Conservation (phyloP, 2,888 invertebrate species). For the Ophion slaviceki region DNA sequence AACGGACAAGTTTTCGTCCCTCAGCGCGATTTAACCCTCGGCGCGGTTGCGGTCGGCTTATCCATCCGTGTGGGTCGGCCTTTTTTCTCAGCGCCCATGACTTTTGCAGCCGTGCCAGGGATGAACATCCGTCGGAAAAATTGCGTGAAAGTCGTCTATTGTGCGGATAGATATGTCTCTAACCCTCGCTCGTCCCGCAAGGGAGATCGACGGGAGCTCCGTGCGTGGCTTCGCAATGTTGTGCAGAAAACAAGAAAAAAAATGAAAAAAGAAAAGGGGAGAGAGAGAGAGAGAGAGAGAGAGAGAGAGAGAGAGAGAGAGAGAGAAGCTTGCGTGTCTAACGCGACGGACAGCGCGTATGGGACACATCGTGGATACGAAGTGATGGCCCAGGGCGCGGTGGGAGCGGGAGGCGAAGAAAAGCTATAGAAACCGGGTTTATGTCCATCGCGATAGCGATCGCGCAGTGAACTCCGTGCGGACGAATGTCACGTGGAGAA, state of each 20-base stretch:
- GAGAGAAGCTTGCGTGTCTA: no score
- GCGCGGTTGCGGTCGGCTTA: background rate
- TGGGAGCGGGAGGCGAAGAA: background rate
- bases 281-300: no score
- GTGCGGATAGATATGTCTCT: conserved; percentile 7
- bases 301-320: background rate
- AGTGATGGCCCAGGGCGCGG: conserved; percentile 1
- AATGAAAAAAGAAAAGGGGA: no score
- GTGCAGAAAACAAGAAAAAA: background rate
- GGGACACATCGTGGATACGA: background rate
- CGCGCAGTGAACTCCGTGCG: conserved; percentile 17
- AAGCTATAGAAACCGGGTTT: conserved; percentile 28
- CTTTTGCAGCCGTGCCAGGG: conserved; percentile 1
- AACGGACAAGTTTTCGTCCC: conserved; percentile 43
- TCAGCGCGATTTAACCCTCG: conserved; percentile 27
- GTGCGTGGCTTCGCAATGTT: conserved; percentile 46
- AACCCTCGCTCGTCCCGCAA: background rate
- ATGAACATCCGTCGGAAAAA: conserved; percentile 37
- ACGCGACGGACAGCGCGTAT: conserved; percentile 29
- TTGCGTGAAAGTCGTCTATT: conserved; percentile 22
- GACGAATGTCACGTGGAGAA: conserved; percentile 16
- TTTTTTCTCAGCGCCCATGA: background rate
- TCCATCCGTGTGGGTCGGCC: background rate
- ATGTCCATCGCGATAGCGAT: conserved; percentile 50
- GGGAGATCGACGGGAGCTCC: conserved; percentile 40